Base-by-base conservation (phyloP, 2,888 invertebrate genomes). In the Zygogramma bicolorata region DNA sequence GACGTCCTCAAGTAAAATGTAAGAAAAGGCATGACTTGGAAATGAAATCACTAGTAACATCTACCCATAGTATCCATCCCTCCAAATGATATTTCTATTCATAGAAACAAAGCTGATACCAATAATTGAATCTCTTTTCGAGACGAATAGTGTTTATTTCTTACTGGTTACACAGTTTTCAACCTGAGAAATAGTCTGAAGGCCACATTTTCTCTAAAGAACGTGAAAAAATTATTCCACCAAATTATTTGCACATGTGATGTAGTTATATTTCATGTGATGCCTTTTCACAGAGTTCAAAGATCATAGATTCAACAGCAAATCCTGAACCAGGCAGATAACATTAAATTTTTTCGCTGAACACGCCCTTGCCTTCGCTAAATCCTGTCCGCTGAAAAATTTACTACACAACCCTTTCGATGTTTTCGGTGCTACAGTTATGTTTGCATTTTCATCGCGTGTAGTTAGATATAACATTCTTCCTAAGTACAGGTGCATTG, bases 391-490 rank as follows among this genome's bases (percentile, higher is more conserved):
- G 15, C 40, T 61, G 22, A 38, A 61, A 29, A 22, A 22, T 34
- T 29, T 22, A 61, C 22, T 22, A 20, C 18, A 22, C 61, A 38
- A 61, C 61, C 61, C 18, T 61, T 61, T 61, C 25, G 13, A 61
- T 61, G 61, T 61, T 61, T 61, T 13, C 15, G n/a, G 20, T 22
- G 20, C 38, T 40, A 38, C 8, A 20, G 34, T 34, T 40, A 20
- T 22, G n/a, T 61, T 61, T 38, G 40, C 40, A 27, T 40, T 61
- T 18, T 20, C 61, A 38, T 34, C 29, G 29, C 15, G 7, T 18
- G 29, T 58, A 22, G 61, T 38, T 29, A 40, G 38, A 61, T 61
- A 61, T 22, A n/a, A 61, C 22, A 61, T 61, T 61, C 40, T 31
- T 46, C 18, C 8, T 20, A 8, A 46, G 46, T 13, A 40, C 61